These are phyloP conservation scores for Semaprochilodus insignis DNA, from an alignment of 2,797 vertebrate species.

Conservation along the genomic window DNA sequence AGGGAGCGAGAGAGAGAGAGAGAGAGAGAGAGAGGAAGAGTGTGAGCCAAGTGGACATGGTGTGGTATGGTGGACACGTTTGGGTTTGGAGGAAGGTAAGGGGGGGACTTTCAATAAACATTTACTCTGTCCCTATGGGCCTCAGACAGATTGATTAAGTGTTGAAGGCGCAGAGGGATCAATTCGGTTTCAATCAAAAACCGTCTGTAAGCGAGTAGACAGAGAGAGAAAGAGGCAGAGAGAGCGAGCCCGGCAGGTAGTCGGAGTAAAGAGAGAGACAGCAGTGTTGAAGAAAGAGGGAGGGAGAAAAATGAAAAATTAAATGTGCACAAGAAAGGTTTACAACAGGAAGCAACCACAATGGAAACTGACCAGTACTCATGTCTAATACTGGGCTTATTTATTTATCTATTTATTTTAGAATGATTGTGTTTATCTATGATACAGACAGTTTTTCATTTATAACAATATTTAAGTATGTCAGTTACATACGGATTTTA, in stretches of 20 bases:
- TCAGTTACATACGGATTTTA: too few species aligned
- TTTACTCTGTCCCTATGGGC: slow-evolving; percentile 55
- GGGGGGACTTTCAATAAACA: slow-evolving; percentile 58
- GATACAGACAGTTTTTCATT: too few species aligned
- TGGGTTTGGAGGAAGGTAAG: slow-evolving; percentile 15
- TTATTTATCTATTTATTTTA: too few species aligned
- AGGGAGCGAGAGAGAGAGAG: slow-evolving; percentile 31
- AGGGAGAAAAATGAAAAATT: too few species aligned
- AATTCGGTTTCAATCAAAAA: slow-evolving; percentile 61
- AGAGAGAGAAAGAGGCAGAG: slow-evolving; percentile 29
- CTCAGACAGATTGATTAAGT: slow-evolving; percentile 64
- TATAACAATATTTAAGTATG: too few species aligned
- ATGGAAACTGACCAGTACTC: too few species aligned
- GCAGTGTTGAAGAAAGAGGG: slow-evolving; percentile 44
- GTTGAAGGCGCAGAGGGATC: slow-evolving; percentile 58
- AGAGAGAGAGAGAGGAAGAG: slow-evolving; percentile 22
- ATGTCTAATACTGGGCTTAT: too few species aligned
- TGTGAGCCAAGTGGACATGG: neutral
- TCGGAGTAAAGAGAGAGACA: slow-evolving; percentile 48
- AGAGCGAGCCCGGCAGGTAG: slow-evolving; percentile 28
- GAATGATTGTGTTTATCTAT: too few species aligned
- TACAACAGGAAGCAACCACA: too few species aligned
- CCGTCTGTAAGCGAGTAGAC: slow-evolving; percentile 20
- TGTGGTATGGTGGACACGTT: neutral
- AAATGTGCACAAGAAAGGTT: too few species aligned